Percentiles rank a stretch among this genome's conserved stretches.
Evolutionary conservation across 53 echinoderm and acorn worm species (phyloP).

Genomic region (Temnopleurus reevesii): DNA sequence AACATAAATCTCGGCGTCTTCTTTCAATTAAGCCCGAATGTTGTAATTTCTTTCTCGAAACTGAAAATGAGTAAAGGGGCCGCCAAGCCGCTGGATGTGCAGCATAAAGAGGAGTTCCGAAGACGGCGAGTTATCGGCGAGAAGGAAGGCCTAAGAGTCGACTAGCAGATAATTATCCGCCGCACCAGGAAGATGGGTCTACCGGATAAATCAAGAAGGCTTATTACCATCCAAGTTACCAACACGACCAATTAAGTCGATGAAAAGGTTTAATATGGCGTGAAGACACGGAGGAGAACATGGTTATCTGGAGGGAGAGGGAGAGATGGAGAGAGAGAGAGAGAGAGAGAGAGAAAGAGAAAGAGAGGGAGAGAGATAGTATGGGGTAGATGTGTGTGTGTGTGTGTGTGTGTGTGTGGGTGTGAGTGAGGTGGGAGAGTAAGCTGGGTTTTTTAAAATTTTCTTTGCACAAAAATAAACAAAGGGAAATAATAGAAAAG

Average conservation of each 20-base stretch:
- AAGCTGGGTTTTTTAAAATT: not conserved
- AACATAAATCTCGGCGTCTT: not conserved
- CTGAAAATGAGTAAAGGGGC: constrained; percentile 56
- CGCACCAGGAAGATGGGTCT: constrained; percentile 28
- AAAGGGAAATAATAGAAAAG: no score
- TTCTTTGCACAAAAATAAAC: no score
- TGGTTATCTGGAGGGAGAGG: not conserved
- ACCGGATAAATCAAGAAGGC: constrained; percentile 51
- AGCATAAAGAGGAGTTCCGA: constrained; percentile 22
- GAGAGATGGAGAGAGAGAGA: no score
- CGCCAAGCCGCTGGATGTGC: constrained; percentile 18
- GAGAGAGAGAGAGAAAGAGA: not conserved
- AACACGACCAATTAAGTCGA: constrained; percentile 57
- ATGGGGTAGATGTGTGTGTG: not conserved
- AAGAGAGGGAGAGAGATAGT: not conserved
- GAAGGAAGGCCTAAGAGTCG: constrained; percentile 10
- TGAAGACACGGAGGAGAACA: constrained; percentile 16
- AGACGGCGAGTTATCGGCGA: constrained; percentile 38
- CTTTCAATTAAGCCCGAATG: constrained; percentile 40
- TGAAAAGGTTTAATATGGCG: constrained; percentile 60
- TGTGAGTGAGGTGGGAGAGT: not conserved
- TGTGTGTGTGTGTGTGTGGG: not conserved
- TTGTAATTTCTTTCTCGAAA: constrained; percentile 53
- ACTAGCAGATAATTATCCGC: constrained; percentile 31
- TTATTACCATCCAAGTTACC: constrained; percentile 57